phyloP scores from a whole-genome alignment of 2,113 vertebrate species.

The Pterocles orientalis region DNA sequence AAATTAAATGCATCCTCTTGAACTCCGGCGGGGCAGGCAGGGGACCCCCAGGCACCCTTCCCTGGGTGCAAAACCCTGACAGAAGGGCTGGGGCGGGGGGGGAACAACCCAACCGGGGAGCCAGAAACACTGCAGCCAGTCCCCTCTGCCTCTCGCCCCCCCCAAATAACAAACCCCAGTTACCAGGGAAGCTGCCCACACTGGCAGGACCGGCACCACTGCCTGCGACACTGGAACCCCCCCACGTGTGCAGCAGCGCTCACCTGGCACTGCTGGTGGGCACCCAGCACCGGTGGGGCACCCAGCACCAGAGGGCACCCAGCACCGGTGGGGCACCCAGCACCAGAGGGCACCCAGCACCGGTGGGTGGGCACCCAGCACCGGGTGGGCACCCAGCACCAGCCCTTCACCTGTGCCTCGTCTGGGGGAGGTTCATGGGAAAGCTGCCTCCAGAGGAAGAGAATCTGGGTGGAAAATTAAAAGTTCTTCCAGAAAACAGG shows the following conservation, averaged over 20 bases:
- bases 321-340: no score
- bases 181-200: not conserved
- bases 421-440: rapidly evolving
- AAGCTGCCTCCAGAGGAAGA: not conserved
- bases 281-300: no score
- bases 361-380: no score
- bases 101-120: rapidly evolving
- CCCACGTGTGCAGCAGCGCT: rapidly evolving
- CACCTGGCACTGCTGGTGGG: not conserved
- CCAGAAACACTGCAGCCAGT: not conserved
- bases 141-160: not conserved
- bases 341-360: no score
- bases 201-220: not conserved
- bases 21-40: not conserved
- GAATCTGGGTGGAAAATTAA: not conserved
- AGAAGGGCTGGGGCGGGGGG: not conserved
- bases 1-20: not conserved
- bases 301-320: no score
- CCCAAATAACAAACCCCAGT: rapidly evolving
- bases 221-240: not conserved
- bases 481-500: not conserved
- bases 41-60: not conserved
- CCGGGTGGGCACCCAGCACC: not conserved
- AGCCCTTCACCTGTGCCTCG: rapidly evolving
- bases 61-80: not conserved